Base-by-base conservation (phyloP, 2,797 vertebrate genomes). In the Enoplosus armatus region DNA sequence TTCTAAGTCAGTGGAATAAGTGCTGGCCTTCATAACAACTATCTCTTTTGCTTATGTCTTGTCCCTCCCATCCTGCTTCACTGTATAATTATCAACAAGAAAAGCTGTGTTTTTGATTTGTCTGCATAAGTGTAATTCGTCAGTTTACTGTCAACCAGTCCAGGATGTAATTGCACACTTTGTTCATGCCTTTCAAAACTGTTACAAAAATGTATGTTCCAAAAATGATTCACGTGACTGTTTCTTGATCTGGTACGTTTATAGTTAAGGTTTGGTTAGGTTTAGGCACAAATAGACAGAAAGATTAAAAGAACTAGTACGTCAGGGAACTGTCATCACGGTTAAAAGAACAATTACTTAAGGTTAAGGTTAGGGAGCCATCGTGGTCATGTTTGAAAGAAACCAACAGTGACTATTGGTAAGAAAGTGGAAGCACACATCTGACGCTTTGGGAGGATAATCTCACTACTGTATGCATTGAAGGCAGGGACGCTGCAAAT, bases 201-300 rank as follows among this genome's bases (percentile, higher is more conserved):
- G 12, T 63, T 29, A 12, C 14, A 37, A 12, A 47, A 43, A 18
- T 16, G n/a, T n/a, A n/a, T 16, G 18, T 56, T 29, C 16, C 8
- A 35, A 11, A 45, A 77, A 24, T 63, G 29, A 77, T 55, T 77
- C 14, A 70, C 26, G 9, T 20, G 10, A 8, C n/a, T 8, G 6
- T 31, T 15, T 63, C 31, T 26, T 39, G 29, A 50, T 51, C 14
- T 35, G 9, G 33, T 18, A 10, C 1, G 0, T 31, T 35, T 43
- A n/a, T 15, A 18, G 26, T 12, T 43, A 16, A 24, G 20, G 11
- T 68, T 43, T 18, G 15, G 18, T 22, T 22, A 24, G 0, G 8
- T 51, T 10, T 35, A 61, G 4, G 20, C 22, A 27, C 22, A 33
- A 26, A n/a, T n/a, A n/a, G n/a, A n/a, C n/a, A n/a, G n/a, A n/a